phyloP scores from a whole-genome alignment of 2,797 vertebrate species.

The Clarias platycephalus region DNA sequence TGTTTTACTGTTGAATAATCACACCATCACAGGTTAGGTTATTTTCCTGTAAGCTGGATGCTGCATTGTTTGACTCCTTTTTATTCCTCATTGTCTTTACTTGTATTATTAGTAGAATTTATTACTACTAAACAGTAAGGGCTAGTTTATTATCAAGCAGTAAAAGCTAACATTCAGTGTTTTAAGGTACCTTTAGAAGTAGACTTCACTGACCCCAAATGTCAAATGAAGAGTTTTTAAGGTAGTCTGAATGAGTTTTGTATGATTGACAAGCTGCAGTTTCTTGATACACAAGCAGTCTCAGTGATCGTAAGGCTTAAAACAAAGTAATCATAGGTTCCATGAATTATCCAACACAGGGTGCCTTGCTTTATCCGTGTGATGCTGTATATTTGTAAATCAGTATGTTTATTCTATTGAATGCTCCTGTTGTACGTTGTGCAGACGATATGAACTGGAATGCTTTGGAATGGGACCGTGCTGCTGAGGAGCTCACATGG shows the following conservation, averaged over 20 bases:
- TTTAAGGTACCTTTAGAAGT: no score
- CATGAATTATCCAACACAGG: background rate
- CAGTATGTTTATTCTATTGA: background rate
- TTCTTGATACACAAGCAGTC: no score
- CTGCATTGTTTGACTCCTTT: background rate
- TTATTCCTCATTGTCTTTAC: background rate
- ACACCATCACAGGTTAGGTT: background rate
- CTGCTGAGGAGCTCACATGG: conserved; percentile 98
- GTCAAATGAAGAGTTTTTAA: background rate
- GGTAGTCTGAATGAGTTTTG: background rate
- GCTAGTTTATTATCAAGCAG: background rate
- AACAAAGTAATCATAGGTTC: background rate
- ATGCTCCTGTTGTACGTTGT: background rate
- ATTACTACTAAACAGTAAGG: background rate
- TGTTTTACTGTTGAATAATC: background rate
- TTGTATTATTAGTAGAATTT: background rate
- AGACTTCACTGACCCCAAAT: background rate
- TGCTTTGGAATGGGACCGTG: conserved; percentile 97
- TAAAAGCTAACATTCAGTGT: background rate
- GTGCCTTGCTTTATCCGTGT: background rate
- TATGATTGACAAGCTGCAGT: background rate
- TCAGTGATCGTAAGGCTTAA: background rate
- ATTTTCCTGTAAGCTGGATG: background rate
- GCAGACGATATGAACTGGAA: conserved; percentile 99
- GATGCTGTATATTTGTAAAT: background rate